Percentiles rank a stretch among this genome's conserved stretches.
These are phyloP conservation scores for Habrosyne pyritoides DNA, from an alignment of 2,888 invertebrate species.

Conservation along the genomic window DNA sequence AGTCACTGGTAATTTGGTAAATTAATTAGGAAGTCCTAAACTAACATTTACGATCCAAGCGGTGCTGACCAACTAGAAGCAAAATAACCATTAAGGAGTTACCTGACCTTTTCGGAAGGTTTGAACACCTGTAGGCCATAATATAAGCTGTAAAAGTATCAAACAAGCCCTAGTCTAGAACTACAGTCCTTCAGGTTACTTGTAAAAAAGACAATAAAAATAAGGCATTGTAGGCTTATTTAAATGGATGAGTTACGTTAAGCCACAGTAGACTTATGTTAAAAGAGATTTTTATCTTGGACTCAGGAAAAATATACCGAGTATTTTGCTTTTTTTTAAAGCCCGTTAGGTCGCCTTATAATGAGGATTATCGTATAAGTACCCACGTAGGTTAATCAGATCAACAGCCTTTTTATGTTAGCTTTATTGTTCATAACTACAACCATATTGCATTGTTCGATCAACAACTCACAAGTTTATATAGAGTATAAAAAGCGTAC, in stretches of 20 bases:
- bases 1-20: slow-evolving; percentile 27
- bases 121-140: slow-evolving; percentile 21
- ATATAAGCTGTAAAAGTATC: neutral
- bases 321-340: too few relatives aligned
- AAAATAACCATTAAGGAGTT: slow-evolving; percentile 16
- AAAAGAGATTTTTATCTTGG: too few relatives aligned
- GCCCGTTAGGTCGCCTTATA: too few relatives aligned
- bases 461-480: too few relatives aligned
- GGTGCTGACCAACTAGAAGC: slow-evolving; percentile 25
- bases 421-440: too few relatives aligned
- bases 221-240: neutral
- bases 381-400: too few relatives aligned
- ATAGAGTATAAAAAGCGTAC: too few relatives aligned
- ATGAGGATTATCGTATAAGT: too few relatives aligned
- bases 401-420: too few relatives aligned
- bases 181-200: slow-evolving; percentile 1
- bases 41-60: slow-evolving; percentile 19
- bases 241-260: neutral
- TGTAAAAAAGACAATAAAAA: neutral
- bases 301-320: too few relatives aligned
- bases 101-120: slow-evolving; percentile 22
- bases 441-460: too few relatives aligned
- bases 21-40: slow-evolving; percentile 33
- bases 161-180: neutral
- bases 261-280: too few relatives aligned